Evolutionary conservation across 2,888 invertebrate genomes (phyloP).

Genomic region (Macrosiphum euphorbiae): DNA sequence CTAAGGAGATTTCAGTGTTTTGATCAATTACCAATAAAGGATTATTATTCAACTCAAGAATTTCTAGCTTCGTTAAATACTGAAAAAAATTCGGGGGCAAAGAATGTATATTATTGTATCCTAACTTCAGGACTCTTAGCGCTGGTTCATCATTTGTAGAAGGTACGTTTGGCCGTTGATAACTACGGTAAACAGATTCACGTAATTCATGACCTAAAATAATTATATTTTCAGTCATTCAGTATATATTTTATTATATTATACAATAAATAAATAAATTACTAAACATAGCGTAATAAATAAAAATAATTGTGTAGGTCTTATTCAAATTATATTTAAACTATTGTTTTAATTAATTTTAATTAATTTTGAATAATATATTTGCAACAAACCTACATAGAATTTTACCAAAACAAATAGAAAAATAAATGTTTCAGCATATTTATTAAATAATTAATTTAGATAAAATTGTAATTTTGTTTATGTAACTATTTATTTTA

Average conservation of each 20-base stretch:
- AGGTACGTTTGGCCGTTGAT: background rate
- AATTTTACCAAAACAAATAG: background rate
- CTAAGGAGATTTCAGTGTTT: constrained; percentile 59
- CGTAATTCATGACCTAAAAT: constrained; percentile 42
- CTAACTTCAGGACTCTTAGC: constrained; percentile 54
- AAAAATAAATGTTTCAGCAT: background rate
- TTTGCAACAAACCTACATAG: background rate
- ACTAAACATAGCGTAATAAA: background rate
- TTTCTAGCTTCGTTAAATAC: constrained; percentile 56
- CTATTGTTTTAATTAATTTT: too few species aligned
- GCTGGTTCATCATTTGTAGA: constrained; percentile 21
- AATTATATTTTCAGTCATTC: background rate
- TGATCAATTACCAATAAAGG: constrained; percentile 58
- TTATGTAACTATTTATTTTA: background rate
- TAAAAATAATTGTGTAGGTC: background rate
- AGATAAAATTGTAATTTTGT: background rate
- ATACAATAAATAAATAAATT: background rate
- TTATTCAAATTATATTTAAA: background rate
- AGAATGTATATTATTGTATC: constrained; percentile 55
- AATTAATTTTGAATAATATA: background rate
- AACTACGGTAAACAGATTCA: background rate
- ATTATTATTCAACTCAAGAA: constrained; percentile 63
- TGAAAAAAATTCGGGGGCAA: constrained; percentile 56
- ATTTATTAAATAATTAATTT: background rate
- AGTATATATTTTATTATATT: background rate